These are phyloP conservation scores for Drosophila novamexicana DNA, from an alignment of 1,140 invertebrate genomes.

Conservation along the genomic window DNA sequence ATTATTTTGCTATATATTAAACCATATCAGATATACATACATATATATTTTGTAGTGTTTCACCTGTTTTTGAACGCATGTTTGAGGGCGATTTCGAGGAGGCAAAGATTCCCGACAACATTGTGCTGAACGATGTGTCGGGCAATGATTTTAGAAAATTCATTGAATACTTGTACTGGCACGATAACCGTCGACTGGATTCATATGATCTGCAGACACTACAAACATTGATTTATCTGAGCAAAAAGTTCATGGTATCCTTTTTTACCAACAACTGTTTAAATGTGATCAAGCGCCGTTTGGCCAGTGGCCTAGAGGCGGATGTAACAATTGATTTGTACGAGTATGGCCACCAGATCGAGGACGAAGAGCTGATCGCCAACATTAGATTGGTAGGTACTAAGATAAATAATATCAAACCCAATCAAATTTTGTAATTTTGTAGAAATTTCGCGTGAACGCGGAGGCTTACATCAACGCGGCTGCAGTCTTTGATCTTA, in stretches of 20 bases:
- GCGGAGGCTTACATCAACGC: constrained; percentile 1
- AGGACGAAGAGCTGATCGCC: constrained; percentile 10
- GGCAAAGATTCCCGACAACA: constrained; percentile 32
- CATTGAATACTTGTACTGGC: constrained; percentile 43
- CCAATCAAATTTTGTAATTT: background rate
- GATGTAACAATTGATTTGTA: constrained; percentile 38
- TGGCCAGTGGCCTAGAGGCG: background rate
- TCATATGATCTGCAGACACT: constrained; percentile 21
- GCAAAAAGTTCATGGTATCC: constrained; percentile 47
- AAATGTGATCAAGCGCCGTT: constrained; percentile 3
- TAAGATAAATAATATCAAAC: background rate
- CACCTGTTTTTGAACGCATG: constrained; percentile 56
- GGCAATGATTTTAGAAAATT: constrained; percentile 42
- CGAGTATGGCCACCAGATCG: constrained; percentile 40
- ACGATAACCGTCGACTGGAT: constrained; percentile 29
- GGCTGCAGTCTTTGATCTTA: constrained; percentile 35
- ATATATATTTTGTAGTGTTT: constrained; percentile 12
- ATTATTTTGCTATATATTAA: background rate
- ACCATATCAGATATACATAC: background rate
- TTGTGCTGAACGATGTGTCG: constrained; percentile 49
- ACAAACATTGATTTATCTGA: constrained; percentile 42
- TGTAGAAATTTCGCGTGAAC: background rate
- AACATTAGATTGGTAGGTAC: constrained; percentile 8
- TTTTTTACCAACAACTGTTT: constrained; percentile 33
- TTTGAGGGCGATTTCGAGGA: constrained; percentile 49